phyloP scores from a whole-genome alignment of 2,113 vertebrate genomes.

The Nematolebias whitei region DNA sequence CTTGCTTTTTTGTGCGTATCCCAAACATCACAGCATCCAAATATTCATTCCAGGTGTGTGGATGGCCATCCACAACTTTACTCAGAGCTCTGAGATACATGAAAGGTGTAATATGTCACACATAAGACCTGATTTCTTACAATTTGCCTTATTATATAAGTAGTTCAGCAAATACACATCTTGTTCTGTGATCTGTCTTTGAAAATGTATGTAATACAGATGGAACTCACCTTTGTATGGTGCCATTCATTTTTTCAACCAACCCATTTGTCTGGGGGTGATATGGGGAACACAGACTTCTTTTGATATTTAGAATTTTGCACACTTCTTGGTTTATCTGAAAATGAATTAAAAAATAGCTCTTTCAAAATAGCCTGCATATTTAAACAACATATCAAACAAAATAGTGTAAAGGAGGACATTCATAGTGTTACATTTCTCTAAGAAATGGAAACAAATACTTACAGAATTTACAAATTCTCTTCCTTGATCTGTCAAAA shows the following conservation, averaged over 20 bases:
- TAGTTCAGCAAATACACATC: background rate
- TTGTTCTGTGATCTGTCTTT: background rate
- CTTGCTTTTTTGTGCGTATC: too few relatives aligned
- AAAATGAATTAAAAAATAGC: background rate
- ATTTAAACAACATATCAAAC: background rate
- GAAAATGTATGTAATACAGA: background rate
- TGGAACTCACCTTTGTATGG: background rate
- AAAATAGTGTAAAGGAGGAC: background rate
- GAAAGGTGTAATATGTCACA: background rate
- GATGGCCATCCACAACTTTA: background rate
- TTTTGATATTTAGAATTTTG: background rate
- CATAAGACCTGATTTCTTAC: too few relatives aligned
- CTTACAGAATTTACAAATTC: constrained; percentile 3
- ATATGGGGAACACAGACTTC: background rate
- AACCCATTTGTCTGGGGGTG: constrained; percentile 17
- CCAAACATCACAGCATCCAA: too few relatives aligned
- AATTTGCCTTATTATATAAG: background rate
- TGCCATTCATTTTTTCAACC: background rate
- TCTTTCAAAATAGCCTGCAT: background rate
- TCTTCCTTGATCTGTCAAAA: background rate
- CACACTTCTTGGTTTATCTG: background rate
- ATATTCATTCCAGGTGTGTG: background rate
- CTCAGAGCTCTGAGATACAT: background rate
- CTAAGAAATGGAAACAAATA: background rate
- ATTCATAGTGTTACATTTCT: background rate